phyloP scores from a whole-genome alignment of 1,140 invertebrate species.

The Drusus annulatus region DNA sequence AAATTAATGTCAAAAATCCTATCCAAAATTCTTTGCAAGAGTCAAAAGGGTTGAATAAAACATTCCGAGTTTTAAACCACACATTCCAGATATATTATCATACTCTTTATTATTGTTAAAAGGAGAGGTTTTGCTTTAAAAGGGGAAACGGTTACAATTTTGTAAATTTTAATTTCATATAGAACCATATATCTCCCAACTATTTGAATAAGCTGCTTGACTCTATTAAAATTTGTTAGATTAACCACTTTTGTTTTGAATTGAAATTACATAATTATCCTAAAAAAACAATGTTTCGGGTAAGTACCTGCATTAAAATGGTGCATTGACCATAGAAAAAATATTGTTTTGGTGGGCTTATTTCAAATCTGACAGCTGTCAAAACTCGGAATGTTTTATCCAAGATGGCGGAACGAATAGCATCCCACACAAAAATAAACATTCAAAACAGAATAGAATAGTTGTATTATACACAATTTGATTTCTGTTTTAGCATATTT shows the following conservation, averaged over 20 bases:
- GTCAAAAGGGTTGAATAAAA: conserved; percentile 16
- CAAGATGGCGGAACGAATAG: conserved; percentile 24
- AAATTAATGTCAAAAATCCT: conserved; percentile 13
- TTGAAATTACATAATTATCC: too few species aligned
- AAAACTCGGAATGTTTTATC: conserved; percentile 45
- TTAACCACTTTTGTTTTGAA: too few species aligned
- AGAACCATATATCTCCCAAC: too few species aligned
- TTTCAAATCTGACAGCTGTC: not conserved
- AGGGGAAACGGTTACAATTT: not conserved
- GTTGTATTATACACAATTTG: not conserved
- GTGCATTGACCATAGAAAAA: too few species aligned
- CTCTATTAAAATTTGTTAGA: too few species aligned
- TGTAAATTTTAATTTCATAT: too few species aligned
- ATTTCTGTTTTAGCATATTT: conserved; percentile 17
- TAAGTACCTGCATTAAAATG: too few species aligned
- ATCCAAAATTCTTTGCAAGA: conserved; percentile 19
- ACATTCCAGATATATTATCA: too few species aligned
- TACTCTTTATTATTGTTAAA: too few species aligned
- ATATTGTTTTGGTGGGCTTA: not conserved
- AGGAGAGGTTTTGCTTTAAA: too few species aligned
- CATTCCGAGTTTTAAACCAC: conserved; percentile 8
- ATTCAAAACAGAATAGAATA: not conserved
- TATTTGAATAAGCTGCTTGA: too few species aligned
- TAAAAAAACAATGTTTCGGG: too few species aligned
- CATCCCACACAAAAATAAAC: conserved; percentile 4